Base-by-base conservation (phyloP, 2,888 invertebrate genomes). In the Smittia sp. region DNA sequence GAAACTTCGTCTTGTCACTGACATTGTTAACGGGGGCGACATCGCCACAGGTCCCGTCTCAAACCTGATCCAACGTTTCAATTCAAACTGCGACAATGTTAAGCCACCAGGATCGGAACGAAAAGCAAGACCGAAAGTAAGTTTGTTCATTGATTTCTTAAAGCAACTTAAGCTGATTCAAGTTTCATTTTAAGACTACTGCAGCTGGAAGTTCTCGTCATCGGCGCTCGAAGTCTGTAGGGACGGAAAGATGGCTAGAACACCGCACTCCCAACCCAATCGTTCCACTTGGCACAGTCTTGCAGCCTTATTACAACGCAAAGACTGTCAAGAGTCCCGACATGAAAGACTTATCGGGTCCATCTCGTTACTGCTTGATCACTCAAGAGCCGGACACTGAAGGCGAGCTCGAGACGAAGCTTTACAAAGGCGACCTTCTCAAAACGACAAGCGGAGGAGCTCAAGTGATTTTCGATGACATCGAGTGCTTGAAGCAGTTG, bases 361-460 rank as follows among this genome's bases (percentile, higher is more conserved):
- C 86, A 77, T 90, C 90, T 0, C 96, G 96, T 79, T 99, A 99
- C 81, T 93, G 96, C 76, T 85, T 99, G 0, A 90, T 96, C 18
- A 91, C 96, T 0, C 98, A 98, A 82, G 93, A 94, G 77, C 90
- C 93, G 20, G 96, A 96, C 80, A 90, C 91, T 0, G 93, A 92
- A 77, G 98, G 98, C 0, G 96, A 96, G 79, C 83, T 98, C 1
- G 95, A 96, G 81, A 98, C 98, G 0, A 93, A 93, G 78, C 80
- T 97, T 15, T 94, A 93, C 80, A 98, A 96, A 88, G 98, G 92
- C 13, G 94, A 98, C 80, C 92, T 98, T 1, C 87, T 97, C 1
- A 95, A 94, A 0, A 98, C 98, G 0, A 90, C 91, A 74, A 93
- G 94, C 1, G 98, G 98, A 0, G 98, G 99, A 0, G 93, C 96